Base-by-base conservation (phyloP, 2,888 invertebrate species). In the Tryphoninae sp. region DNA sequence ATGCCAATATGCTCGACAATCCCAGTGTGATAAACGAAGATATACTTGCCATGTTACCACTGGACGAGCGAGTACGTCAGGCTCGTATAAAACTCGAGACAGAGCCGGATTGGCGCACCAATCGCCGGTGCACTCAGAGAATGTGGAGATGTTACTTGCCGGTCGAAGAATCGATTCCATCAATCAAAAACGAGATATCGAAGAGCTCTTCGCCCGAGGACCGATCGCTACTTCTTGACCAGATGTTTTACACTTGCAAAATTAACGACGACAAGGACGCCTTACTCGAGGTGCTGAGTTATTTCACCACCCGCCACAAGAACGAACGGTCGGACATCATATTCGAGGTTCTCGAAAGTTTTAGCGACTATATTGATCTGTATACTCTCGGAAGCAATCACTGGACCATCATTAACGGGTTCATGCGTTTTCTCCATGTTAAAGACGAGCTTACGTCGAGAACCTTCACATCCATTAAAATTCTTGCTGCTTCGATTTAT, bases 61-160 rank as follows among this genome's bases (percentile, higher is more conserved):
- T 22, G 0, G 86, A 88, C 0, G 86, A 90, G 13, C 87, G 91
- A 1, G 72, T 75, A 0, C 74, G 8, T 2, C 83, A 87, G 19
- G 90, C 89, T 3, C 84, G 82, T 8, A 78, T 82, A 4, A 90
- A 89, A 55, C 9, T 90, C 0, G 72, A 85, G n/a, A 55, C 73
- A 3, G 80, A 80, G 2, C 16, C 68, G 0, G 62, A 81, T 40
- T 79, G 73, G 19, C 65, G 26, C 7, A 7, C n/a, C 0, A 0
- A 59, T 1, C 9, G 9, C 0, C 26, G 0, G 8, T 26, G 76
- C 1, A 53, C 69, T 0, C 13, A 40, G 0, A 3, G 8, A 0
- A 81, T 73, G 0, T 91, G 91, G 91, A 82, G 84, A 19, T 87
- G 87, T 76, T 92, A 89, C 40, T 73, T 91, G 19, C 84, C 88